Evolutionary conservation across 2,797 vertebrate genomes (phyloP).

Genomic region (Darevskia nairensis): DNA sequence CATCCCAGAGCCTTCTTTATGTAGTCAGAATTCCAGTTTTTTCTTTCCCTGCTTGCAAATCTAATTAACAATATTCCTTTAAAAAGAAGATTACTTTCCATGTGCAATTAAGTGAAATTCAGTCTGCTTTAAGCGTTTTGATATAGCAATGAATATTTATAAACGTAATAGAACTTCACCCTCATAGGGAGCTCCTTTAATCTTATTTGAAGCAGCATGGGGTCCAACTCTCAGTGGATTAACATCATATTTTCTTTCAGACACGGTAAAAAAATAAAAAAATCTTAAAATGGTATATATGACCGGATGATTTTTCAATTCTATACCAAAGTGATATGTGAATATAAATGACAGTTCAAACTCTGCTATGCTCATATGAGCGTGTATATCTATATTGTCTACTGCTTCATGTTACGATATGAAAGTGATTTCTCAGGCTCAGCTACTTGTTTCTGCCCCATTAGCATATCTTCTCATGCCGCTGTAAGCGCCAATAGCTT

Average conservation of each 20-base stretch:
- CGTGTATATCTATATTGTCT: constrained; percentile 45
- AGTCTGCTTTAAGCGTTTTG: constrained; percentile 68
- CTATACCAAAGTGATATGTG: constrained; percentile 26
- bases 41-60: constrained; percentile 60
- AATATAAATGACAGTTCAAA: constrained; percentile 51
- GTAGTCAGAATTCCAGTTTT: constrained; percentile 46
- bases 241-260: constrained; percentile 60
- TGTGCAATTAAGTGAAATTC: constrained; percentile 69
- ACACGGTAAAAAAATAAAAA: neutral
- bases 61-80: constrained; percentile 70
- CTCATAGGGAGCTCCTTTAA: constrained; percentile 67
- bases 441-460: constrained; percentile 33
- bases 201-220: constrained; percentile 69
- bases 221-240: constrained; percentile 63
- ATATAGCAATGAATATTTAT: constrained; percentile 72
- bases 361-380: constrained; percentile 31
- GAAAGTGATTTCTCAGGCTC: constrained; percentile 53
- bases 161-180: constrained; percentile 68
- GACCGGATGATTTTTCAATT: constrained; percentile 52
- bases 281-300: constrained; percentile 70
- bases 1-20: constrained; percentile 43
- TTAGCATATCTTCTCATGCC: constrained; percentile 54
- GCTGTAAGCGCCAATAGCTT: constrained; percentile 21
- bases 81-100: constrained; percentile 68
- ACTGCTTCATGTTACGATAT: constrained; percentile 49